Conservation (phyloP, 2,888 invertebrate species). For the Drosophila bunnanda region DNA sequence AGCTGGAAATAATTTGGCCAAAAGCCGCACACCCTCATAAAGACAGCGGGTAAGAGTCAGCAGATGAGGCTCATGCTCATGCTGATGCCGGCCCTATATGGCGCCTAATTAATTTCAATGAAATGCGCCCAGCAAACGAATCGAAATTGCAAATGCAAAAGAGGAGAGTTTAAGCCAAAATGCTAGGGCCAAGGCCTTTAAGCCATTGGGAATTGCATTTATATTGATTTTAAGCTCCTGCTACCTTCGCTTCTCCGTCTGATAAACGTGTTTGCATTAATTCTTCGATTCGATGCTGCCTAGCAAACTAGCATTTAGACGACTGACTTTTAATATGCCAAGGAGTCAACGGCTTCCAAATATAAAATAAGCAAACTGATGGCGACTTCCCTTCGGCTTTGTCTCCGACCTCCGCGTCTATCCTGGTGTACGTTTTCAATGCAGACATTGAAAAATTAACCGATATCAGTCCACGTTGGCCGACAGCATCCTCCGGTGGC, state of each 20-base stretch:
- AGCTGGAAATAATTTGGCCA: conserved; percentile 51
- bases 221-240: conserved; percentile 57
- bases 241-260: conserved; percentile 12
- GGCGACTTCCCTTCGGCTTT: conserved; percentile 18
- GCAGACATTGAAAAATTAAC: conserved; percentile 81
- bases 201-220: conserved; percentile 18
- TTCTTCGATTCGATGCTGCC: conserved; percentile 45
- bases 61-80: conserved; percentile 55
- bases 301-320: conserved; percentile 30
- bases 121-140: conserved; percentile 56
- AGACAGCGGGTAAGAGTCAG: conserved; percentile 19
- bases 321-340: conserved; percentile 33
- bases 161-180: conserved; percentile 1
- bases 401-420: conserved; percentile 24
- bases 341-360: conserved; percentile 27
- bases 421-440: conserved; percentile 70
- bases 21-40: conserved; percentile 29
- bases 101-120: conserved; percentile 82
- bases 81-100: conserved; percentile 67
- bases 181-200: neutral
- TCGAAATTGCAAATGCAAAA: conserved; percentile 28
- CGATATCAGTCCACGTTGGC: conserved; percentile 74
- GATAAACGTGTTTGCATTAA: conserved; percentile 70
- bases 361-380: conserved; percentile 50
- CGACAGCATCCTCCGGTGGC: conserved; percentile 50